Percentiles rank a stretch among this genome's conserved stretches.
Evolutionary conservation across 2,888 invertebrate species (phyloP).

Genomic region (Thecophora atra): DNA sequence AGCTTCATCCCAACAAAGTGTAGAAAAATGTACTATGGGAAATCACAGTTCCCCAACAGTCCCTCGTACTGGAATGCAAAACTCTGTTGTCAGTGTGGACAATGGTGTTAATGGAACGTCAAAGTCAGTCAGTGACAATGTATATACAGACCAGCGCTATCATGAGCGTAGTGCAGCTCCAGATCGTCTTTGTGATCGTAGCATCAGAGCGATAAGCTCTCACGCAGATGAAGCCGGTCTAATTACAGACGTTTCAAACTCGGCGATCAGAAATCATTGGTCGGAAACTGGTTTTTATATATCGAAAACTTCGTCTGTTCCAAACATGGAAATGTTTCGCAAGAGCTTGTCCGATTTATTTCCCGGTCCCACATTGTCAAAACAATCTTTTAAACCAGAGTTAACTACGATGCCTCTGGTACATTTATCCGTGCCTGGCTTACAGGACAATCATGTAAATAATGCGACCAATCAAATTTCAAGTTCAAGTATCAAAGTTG

Average conservation of each 20-base stretch:
- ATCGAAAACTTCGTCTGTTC: constrained; percentile 58
- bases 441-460: background rate
- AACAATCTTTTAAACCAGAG: constrained; percentile 50
- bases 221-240: constrained; percentile 1
- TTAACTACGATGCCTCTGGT: constrained; percentile 51
- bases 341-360: constrained; percentile 56
- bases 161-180: constrained; percentile 56
- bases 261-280: constrained; percentile 37
- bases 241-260: background rate
- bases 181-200: constrained; percentile 56
- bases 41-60: background rate
- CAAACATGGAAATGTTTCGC: constrained; percentile 53
- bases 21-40: background rate
- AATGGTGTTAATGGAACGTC: too few relatives aligned
- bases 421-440: too few relatives aligned
- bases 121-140: constrained; percentile 46
- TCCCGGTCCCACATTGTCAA: constrained; percentile 57
- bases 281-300: constrained; percentile 56
- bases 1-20: background rate
- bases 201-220: constrained; percentile 57
- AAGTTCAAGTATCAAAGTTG: constrained; percentile 51
- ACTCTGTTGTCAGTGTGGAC: background rate
- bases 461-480: constrained; percentile 48
- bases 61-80: background rate
- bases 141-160: constrained; percentile 11